Base-by-base conservation (phyloP, 2,797 vertebrate genomes). In the Prionace glauca region DNA sequence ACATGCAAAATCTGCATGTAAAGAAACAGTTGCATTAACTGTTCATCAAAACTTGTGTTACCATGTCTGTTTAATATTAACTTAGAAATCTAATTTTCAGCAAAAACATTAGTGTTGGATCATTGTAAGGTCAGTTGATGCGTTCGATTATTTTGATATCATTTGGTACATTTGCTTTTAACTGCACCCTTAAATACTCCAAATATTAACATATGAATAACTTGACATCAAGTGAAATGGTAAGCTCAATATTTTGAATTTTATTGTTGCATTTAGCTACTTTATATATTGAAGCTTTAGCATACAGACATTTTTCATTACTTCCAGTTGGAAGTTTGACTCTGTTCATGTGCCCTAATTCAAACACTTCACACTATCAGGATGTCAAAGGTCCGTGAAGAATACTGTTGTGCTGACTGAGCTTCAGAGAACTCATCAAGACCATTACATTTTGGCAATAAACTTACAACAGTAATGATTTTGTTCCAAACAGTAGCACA, bases 401-500 rank as follows among this genome's bases (percentile, higher is more conserved):
- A 90, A 91, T 65, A n/a, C 62, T 91, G 14, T 62, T 32, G 29
- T 32, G 12, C 29, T 65, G 56, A 72, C 69, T 69, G 36, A 45
- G 14, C 18, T 72, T 94, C 65, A 72, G 41, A 71, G 32, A 50
- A 94, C 24, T 72, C 29, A 11, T 50, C 41, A 45, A 69, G 45
- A 29, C 36, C 24, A 94, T 32, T 71, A 74, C 41, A 72, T 45
- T 94, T 72, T 72, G 92, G 92, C 67, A 94, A 74, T 94, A 45
- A 50, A 26, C 41, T 72, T 94, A 12, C 26, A 74, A 77, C 45
- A 95, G 14, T 95, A 74, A 95, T 77, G 45, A 18, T 56, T 60
- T 26, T 74, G 29, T 60, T 77, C 93, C 41, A 95, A 95, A 60
- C 71, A 95, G 71, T 56, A 95, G 93, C 71, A 56, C 4, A 60